Base-by-base conservation (phyloP, 2,797 vertebrate species). In the Cryptoblepharus egeriae region DNA sequence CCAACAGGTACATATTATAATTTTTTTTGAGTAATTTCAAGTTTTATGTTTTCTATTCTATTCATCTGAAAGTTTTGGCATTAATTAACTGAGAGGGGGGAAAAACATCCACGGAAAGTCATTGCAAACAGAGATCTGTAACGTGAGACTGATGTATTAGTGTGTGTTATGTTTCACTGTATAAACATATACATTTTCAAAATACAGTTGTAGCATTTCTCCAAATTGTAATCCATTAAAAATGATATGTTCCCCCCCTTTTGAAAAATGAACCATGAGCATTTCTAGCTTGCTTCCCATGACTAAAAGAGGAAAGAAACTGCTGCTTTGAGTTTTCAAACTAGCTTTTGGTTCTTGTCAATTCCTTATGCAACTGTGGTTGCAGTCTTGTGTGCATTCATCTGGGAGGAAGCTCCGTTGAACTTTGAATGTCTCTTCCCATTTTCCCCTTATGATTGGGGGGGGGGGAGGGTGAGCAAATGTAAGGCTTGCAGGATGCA, bases 11-110 rank as follows among this genome's bases (percentile, higher is more conserved):
- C 85, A 68, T 77, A 39, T 79, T 90, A 77, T 90, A 80, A 87
- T 71, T 89, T 82, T 81, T 88, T 81, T 88, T 80, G 68, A 83
- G 87, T 92, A 92, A 89, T 88, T 87, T 90, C 92, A 89, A 82
- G 70, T 94, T 94, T 93, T 89, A 74, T 84, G 90, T 79, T 90
- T 93, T 30, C 73, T 84, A 30, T 87, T 65, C 91, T 91, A 88
- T 87, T 88, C n/a, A 84, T 86, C 92, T 89, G 11, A 83, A 90
- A 90, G 89, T 85, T 52, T 90, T 91, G 82, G 45, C 83, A 80
- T 91, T 93, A 89, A 90, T 92, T 87, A 92, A 35, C 85, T 88
- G 89, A 79, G 89, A 84, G 88, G 88, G 64, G 87, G 75, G 49
- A 88, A 77, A 57, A 91, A 85, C 81, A 79, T 39, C 77, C 57